Evolutionary conservation across 2,888 invertebrate genomes (phyloP), one percentile per base, ranked within the genome.

Genomic region (Anoplius nigerrimus): DNA sequence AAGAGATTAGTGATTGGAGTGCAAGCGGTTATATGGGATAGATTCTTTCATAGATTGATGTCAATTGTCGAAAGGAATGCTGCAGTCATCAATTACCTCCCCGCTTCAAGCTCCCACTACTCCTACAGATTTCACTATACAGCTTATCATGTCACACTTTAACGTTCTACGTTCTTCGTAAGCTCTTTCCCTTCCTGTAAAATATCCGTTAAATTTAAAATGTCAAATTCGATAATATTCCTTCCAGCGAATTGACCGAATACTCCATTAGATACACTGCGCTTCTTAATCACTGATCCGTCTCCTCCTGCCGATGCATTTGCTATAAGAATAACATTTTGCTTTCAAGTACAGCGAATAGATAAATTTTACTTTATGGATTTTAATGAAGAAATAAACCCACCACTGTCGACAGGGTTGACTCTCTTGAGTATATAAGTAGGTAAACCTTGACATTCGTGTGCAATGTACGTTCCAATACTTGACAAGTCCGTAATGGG

Each of bases 171-270:
- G 68, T 69, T 74, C 70, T 72, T 75, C 69, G 69, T 73, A 75
- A 76, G 73, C 72, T 73, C 54, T 46, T 62, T 34, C 27, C 48
- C 11, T 72, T 70, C 56, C 63, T 34, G 1, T 34, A 34, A 34
- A 34, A 34, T 34, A 2, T 34, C 34, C 34, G 34, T 34, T 65
- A 95, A 89, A 89, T 96, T 95, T 76, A 92, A 86, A 82, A 96
- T 93, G 85, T 94, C 91, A 71, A 94, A 92, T 89, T 95, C 93
- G 80, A 93, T 91, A 68, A 96, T 92, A 80, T 92, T 92, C 62
- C 92, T 92, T 15, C 96, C 96, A 22, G 95, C 92, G 89, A 95
- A 96, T 84, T 93, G 94, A 60, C 94, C 93, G 89, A 93, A 96
- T 83, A 93, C 92, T 48, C 90, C 91, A 82, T 91, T 83, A 72